Evolutionary conservation across 1,140 invertebrate species (phyloP).

Genomic region (Chymomyza costata): DNA sequence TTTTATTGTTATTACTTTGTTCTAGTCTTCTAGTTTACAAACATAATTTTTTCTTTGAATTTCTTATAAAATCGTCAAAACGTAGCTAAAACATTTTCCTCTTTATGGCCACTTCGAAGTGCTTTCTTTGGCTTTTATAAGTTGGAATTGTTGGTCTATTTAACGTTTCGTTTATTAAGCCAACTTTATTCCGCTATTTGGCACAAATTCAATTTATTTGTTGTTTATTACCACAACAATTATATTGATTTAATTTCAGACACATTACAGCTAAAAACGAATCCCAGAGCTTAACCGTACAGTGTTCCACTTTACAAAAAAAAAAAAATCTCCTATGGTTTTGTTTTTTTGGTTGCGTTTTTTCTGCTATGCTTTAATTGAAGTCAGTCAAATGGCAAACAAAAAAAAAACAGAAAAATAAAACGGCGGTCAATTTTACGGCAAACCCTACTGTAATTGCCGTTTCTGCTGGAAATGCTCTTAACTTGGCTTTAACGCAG

Average conservation of each 20-base stretch:
- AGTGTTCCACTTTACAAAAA: conserved; percentile 47
- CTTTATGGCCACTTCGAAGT: too few species aligned
- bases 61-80: too few species aligned
- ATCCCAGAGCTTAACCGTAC: conserved; percentile 45
- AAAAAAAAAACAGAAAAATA: too few species aligned
- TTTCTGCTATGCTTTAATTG: conserved; percentile 44
- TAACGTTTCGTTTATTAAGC: conserved; percentile 33
- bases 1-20: too few species aligned
- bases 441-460: conserved; percentile 49
- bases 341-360: conserved; percentile 7
- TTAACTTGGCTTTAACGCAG: too few species aligned
- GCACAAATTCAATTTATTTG: conserved; percentile 64
- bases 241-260: conserved; percentile 35
- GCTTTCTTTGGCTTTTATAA: too few species aligned
- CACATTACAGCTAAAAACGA: conserved; percentile 27
- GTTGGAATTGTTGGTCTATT: too few species aligned
- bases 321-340: conserved; percentile 15
- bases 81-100: too few species aligned
- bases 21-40: too few species aligned
- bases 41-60: too few species aligned
- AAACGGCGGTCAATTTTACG: conserved; percentile 16
- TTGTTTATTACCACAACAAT: conserved; percentile 52
- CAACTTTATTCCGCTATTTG: conserved; percentile 52
- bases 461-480: too few species aligned
- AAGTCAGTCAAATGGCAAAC: conserved; percentile 39